phyloP scores from a whole-genome alignment of 2,113 vertebrate species.

The Naja naja region DNA sequence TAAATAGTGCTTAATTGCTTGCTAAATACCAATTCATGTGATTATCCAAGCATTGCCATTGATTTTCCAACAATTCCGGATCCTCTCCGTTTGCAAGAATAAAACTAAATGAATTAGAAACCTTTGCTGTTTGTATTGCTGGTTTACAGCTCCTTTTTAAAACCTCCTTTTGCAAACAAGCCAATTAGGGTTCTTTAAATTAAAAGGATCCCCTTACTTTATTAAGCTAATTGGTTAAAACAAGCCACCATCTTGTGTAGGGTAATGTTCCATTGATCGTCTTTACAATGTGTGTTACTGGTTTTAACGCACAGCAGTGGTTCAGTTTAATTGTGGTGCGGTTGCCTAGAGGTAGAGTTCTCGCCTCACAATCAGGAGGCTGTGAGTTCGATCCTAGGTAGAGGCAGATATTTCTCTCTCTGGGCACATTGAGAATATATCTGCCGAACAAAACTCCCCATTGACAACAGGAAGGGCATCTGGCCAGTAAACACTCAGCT shows the following conservation, averaged over 20 bases:
- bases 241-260: neutral
- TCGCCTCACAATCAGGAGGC: too few relatives aligned
- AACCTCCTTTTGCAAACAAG: neutral
- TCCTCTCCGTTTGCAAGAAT: conserved; percentile 25
- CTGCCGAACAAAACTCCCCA: too few relatives aligned
- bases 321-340: neutral
- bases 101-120: conserved; percentile 32
- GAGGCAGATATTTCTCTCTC: too few relatives aligned
- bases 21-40: conserved; percentile 52
- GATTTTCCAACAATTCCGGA: conserved; percentile 39
- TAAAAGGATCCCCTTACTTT: neutral
- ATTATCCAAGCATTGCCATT: conserved; percentile 39
- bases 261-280: neutral
- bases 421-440: too few relatives aligned
- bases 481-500: too few relatives aligned
- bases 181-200: neutral
- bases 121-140: neutral
- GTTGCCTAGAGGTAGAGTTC: too few relatives aligned
- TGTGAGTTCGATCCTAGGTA: too few relatives aligned
- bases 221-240: conserved; percentile 1
- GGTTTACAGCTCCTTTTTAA: neutral
- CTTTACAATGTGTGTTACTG: neutral
- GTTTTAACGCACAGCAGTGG: neutral
- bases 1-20: conserved; percentile 58
- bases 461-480: too few relatives aligned